Base-by-base conservation (phyloP, 1,140 invertebrate genomes). In the Sycophila sp. region DNA sequence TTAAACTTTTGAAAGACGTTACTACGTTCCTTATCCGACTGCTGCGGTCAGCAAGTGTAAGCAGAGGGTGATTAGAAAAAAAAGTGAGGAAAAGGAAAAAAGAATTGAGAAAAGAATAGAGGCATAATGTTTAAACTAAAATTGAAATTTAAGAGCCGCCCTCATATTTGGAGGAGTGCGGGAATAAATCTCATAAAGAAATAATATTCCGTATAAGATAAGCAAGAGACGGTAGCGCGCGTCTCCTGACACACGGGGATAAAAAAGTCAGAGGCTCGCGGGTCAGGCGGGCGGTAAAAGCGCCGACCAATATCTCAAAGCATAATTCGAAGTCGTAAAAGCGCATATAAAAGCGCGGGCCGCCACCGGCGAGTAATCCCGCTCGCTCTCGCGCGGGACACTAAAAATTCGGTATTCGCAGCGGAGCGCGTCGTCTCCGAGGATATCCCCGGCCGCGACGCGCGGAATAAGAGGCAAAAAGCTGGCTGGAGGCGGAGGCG, bases 301-400 rank as follows among this genome's bases (percentile, higher is more conserved):
- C 32, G 34, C 24, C 36, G 65, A 19, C 45, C 56, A 60, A 69
- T 69, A 69, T 69, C 42, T 62, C 34, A 63, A 62, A 53, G 59
- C 45, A 28, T 63, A 64, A 71, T 71, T 71, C 69, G 60, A 71
- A 40, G 69, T 42, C 38, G 51, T 70, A 70, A 70, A 70, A 70
- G 60, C 34, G 28, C 36, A 36, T 70, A 63, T 71, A 71, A 60
- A 69, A 62, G 56, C 66, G 36, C 65, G n/a, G 26, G 26, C 22
- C 19, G 19, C 13, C 47, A 8, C 10, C 22, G 24, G 45, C 28
- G 60, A 58, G 60, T 71, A 71, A 64, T 64, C 60, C 53, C 34
- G 42, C 60, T 22, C n/a, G 36, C 51, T 15, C 19, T 26, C 38
- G 26, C n/a, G 51, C n/a, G 3, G 15, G 38, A 49, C 45, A 62